Conservation (phyloP, 1,140 invertebrate species). For the Microplitis demolitor region DNA sequence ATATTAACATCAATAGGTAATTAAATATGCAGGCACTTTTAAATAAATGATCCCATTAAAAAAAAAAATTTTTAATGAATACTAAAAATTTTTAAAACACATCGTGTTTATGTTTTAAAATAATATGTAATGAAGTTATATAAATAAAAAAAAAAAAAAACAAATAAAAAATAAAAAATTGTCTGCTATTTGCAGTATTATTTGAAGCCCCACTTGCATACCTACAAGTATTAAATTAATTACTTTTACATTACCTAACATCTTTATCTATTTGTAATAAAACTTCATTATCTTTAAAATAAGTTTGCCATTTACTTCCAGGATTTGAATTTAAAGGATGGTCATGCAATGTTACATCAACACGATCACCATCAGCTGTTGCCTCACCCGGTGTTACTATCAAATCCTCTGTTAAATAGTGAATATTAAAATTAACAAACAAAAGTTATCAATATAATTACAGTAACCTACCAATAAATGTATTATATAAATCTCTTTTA, state of each 20-base stretch:
- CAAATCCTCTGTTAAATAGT: conserved; percentile 72
- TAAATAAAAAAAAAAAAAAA: no score
- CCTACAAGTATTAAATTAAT: not conserved
- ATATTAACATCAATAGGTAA: no score
- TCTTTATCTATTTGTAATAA: conserved; percentile 97
- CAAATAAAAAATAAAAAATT: no score
- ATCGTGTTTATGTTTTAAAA: no score
- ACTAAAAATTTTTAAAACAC: no score
- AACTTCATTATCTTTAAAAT: conserved; percentile 96
- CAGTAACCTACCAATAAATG: conserved; percentile 75
- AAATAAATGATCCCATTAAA: no score
- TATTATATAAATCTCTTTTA: conserved; percentile 78
- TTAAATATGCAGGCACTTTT: no score
- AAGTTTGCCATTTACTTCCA: conserved; percentile 90
- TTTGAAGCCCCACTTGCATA: not conserved
- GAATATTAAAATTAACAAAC: conserved; percentile 22
- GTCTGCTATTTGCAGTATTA: no score
- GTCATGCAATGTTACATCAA: conserved; percentile 69
- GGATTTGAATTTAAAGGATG: conserved; percentile 94
- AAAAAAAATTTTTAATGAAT: no score
- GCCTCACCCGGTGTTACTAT: conserved; percentile 75
- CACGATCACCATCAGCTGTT: conserved; percentile 59
- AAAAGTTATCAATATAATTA: not conserved
- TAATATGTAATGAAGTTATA: no score
- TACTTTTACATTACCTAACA: conserved; percentile 69